Conservation (phyloP, 2,797 vertebrate genomes). For the Molossus molossus region DNA sequence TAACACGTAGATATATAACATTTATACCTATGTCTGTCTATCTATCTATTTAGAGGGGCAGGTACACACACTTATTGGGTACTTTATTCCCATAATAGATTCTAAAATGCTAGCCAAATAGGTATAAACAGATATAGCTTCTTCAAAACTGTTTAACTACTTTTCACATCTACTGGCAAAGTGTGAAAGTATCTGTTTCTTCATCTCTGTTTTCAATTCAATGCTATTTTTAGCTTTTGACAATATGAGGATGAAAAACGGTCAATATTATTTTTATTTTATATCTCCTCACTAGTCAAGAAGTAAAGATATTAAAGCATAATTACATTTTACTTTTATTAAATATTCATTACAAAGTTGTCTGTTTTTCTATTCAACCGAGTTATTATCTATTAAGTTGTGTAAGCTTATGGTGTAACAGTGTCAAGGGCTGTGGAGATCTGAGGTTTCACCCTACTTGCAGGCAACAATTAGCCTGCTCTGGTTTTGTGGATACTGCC, state of each 20-base stretch:
- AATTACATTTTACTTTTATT: not conserved
- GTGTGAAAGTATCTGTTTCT: not conserved
- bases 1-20: not conserved
- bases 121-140: not conserved
- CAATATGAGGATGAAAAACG: not conserved
- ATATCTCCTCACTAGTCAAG: constrained; percentile 10
- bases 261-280: constrained; percentile 41
- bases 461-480: not conserved
- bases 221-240: constrained; percentile 32
- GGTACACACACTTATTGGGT: not conserved
- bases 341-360: not conserved
- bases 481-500: not conserved
- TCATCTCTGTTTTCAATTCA: not conserved
- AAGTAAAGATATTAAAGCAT: not conserved
- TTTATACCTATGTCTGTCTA: not conserved
- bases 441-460: not conserved
- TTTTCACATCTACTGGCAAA: not conserved
- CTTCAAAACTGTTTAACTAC: constrained; percentile 9
- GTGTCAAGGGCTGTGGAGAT: not conserved
- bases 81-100: not conserved
- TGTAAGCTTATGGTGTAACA: not conserved
- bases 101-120: constrained; percentile 25
- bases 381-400: not conserved
- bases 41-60: not conserved
- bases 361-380: not conserved